Evolutionary conservation across 2,797 vertebrate species (phyloP), one percentile per base, ranked within the genome.

Genomic region (Discoglossus pictus): DNA sequence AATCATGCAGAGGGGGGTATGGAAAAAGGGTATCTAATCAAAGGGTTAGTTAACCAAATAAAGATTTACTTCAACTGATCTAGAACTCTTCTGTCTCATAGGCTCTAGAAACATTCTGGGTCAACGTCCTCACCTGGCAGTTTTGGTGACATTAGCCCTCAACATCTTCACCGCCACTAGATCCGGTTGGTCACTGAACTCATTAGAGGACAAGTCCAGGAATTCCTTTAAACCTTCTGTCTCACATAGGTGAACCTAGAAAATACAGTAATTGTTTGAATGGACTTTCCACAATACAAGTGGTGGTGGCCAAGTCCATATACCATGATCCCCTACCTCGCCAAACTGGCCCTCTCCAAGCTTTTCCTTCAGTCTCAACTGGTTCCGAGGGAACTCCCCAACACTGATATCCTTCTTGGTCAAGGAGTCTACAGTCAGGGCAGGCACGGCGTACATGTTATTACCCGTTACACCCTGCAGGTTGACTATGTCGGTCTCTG

Each of bases 381-480:
- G 80, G 48, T 84, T 79, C 31, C 80, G 66, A 0, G 82, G 82
- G 61, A 84, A 84, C 0, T 84, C 82, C 3, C 75, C 82, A 17
- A 84, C 82, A 0, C 91, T 92, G 77, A 94, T 93, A 86, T 93
- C 93, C 82, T 93, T 93, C 71, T 93, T 87, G 54, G 92, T 93
- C 10, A 94, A 91, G 0, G 93, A 94, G 84, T 95, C 93, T 50
- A 93, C 91, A 0, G 93, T 93, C 66, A 94, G 87, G 1, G 93
- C 93, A 0, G 93, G 93, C 11, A 94, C 91, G 0, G 93, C 92
- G 4, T 95, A 95, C 86, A 93, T 94, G 86, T 94, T 95, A 84
- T 91, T 93, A n/a, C 93, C 93, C 0, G 93, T 95, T 35, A 93
- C 93, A 0, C 93, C 93, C 80, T 95, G 93, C 76, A 95, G 84